Conservation (phyloP, 2,888 invertebrate genomes). For the Sphinx pinastri region DNA sequence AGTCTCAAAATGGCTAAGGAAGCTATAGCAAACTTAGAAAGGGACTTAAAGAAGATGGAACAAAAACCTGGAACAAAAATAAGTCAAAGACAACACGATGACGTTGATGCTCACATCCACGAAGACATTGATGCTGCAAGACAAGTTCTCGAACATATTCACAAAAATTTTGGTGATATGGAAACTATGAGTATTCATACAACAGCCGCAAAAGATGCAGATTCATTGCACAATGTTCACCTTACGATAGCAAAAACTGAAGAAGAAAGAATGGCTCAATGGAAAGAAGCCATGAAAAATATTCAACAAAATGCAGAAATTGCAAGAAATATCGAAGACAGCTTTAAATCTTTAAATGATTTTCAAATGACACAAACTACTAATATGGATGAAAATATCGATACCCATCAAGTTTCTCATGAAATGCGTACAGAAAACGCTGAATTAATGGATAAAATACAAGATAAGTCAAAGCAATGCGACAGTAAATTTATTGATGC, state of each 20-base stretch:
- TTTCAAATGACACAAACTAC: neutral
- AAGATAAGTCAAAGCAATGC: slow-evolving; percentile 10
- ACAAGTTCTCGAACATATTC: slow-evolving; percentile 64
- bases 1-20: slow-evolving; percentile 70
- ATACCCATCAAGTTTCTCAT: neutral
- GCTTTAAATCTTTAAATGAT: slow-evolving; percentile 46
- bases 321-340: slow-evolving; percentile 68
- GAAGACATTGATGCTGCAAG: slow-evolving; percentile 67
- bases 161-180: slow-evolving; percentile 58
- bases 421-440: neutral
- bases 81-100: slow-evolving; percentile 44
- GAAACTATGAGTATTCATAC: slow-evolving; percentile 56
- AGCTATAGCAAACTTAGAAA: slow-evolving; percentile 56
- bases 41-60: slow-evolving; percentile 60
- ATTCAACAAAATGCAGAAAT: slow-evolving; percentile 64
- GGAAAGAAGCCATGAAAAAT: slow-evolving; percentile 66
- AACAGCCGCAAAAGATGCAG: slow-evolving; percentile 46
- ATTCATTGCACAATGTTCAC: slow-evolving; percentile 44
- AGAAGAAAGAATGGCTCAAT: slow-evolving; percentile 63
- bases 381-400: neutral
- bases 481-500: slow-evolving; percentile 18
- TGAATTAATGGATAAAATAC: neutral
- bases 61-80: slow-evolving; percentile 44
- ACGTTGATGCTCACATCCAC: slow-evolving; percentile 57
- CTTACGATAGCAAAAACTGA: slow-evolving; percentile 50